Percentiles rank a stretch among this genome's conserved stretches.
Evolutionary conservation across 1,140 invertebrate genomes (phyloP).

Genomic region (Heliconius congener): DNA sequence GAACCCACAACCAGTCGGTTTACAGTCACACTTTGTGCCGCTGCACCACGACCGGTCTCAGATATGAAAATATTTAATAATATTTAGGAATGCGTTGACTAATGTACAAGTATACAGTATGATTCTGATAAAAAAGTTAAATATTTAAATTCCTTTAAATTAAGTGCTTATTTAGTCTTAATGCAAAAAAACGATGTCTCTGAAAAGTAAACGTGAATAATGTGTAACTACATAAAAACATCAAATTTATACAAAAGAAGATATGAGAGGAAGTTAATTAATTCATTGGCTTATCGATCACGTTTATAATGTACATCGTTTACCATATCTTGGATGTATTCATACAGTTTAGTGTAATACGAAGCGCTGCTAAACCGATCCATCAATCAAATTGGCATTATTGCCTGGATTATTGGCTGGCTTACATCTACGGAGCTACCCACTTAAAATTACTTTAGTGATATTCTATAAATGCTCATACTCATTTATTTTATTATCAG

Average conservation of each 20-base stretch:
- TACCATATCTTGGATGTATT: slow-evolving; percentile 26
- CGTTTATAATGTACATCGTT: slow-evolving; percentile 17
- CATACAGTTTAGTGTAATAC: slow-evolving; percentile 18
- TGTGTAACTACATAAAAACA: neutral
- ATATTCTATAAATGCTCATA: neutral
- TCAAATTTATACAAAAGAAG: neutral
- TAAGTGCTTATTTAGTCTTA: too few species aligned
- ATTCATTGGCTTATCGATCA: slow-evolving; percentile 20
- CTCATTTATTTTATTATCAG: neutral
- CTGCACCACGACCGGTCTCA: too few species aligned
- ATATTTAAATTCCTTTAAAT: too few species aligned
- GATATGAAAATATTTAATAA: too few species aligned
- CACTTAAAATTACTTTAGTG: slow-evolving; percentile 21
- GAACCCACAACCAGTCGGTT: too few species aligned
- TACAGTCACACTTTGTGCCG: too few species aligned
- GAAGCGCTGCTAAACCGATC: slow-evolving; percentile 18
- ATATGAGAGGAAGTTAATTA: neutral
- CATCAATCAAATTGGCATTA: slow-evolving; percentile 37
- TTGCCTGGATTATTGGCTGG: slow-evolving; percentile 27
- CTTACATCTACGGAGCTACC: slow-evolving; percentile 25
- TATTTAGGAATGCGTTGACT: too few species aligned
- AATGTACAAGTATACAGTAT: too few species aligned
- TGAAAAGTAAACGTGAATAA: too few species aligned
- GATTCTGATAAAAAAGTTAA: too few species aligned
- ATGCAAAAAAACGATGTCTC: too few species aligned